These are phyloP conservation scores for Melopsittacus undulatus DNA, from an alignment of 2,797 vertebrate genomes.

Conservation along the genomic window DNA sequence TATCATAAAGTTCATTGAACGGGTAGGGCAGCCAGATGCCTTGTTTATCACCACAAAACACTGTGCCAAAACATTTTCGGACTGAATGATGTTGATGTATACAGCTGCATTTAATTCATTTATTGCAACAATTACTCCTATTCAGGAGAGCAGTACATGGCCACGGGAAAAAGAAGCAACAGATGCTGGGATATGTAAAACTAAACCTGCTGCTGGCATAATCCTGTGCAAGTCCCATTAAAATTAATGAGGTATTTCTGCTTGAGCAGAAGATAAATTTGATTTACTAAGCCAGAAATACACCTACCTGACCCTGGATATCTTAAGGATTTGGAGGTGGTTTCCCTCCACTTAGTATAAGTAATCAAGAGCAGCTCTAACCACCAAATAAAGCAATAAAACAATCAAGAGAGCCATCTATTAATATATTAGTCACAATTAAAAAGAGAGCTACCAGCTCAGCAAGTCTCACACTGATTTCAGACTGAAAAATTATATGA, in stretches of 20 bases:
- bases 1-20: neutral
- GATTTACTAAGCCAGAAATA: conserved; percentile 8
- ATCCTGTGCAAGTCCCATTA: neutral
- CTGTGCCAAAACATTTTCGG: neutral
- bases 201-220: conserved; percentile 24
- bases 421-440: neutral
- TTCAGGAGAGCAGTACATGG: neutral
- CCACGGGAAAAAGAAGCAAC: neutral
- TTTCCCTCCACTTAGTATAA: neutral
- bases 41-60: neutral
- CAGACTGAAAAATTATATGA: neutral
- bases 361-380: neutral
- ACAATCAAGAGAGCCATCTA: neutral
- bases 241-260: conserved; percentile 53
- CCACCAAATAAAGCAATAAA: conserved; percentile 22
- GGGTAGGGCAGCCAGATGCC: neutral
- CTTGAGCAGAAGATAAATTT: conserved; percentile 26
- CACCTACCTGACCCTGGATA: neutral
- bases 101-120: conserved; percentile 4
- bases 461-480: neutral
- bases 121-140: neutral
- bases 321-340: neutral
- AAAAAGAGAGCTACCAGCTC: neutral
- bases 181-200: conserved; percentile 26
- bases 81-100: neutral